phyloP scores from a whole-genome alignment of 1,140 invertebrate genomes.

The Ylistrum balloti region DNA sequence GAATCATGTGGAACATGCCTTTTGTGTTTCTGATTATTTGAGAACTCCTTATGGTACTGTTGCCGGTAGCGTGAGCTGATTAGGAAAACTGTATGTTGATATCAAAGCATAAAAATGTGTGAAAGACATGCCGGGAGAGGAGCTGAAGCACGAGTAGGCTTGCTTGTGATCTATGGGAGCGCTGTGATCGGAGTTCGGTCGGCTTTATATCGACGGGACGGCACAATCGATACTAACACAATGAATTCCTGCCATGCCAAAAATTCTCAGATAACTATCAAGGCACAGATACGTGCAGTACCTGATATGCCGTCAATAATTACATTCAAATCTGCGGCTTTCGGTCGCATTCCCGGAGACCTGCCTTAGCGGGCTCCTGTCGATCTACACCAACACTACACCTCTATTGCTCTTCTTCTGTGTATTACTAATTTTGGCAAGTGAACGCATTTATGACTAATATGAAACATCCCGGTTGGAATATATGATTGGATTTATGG shows the following conservation, averaged over 20 bases:
- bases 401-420: background rate
- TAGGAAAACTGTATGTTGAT: background rate
- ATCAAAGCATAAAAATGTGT: background rate
- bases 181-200: background rate
- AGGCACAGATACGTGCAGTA: background rate
- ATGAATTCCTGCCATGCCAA: conserved; percentile 6
- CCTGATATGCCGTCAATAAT: conserved; percentile 9
- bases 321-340: background rate
- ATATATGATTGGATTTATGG: conserved; percentile 5
- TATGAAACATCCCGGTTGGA: conserved; percentile 8
- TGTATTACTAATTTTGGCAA: background rate
- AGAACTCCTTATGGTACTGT: background rate
- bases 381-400: background rate
- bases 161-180: conserved; percentile 2
- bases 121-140: background rate
- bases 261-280: background rate
- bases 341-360: background rate
- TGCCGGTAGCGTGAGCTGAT: background rate
- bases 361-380: too few relatives aligned
- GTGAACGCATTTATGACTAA: conserved; percentile 5
- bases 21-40: background rate
- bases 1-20: background rate
- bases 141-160: background rate
- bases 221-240: conserved; percentile 31
- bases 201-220: conserved; percentile 13